A percentile compares a stretch with the other conserved stretches of the same genome.
These are phyloP conservation scores for Dasypus novemcinctus DNA, from an alignment of 2,113 vertebrate species.

Conservation along the genomic window DNA sequence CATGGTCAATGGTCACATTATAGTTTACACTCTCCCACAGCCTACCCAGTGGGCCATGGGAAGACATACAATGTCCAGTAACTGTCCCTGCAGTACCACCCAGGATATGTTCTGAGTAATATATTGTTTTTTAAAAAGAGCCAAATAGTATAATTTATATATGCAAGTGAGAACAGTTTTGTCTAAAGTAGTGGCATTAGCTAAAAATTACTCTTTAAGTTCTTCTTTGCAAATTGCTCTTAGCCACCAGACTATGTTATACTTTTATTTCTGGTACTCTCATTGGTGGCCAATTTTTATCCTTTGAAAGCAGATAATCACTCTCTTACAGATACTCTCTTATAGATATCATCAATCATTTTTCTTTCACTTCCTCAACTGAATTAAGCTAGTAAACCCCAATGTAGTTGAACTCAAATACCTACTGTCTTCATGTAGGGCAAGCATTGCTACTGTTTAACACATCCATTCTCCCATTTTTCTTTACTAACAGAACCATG, in stretches of 20 bases:
- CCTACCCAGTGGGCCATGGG: too few species aligned
- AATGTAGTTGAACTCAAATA: not conserved
- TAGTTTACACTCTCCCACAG: too few species aligned
- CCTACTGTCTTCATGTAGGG: not conserved
- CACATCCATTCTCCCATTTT: rapidly evolving
- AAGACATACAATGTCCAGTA: too few species aligned
- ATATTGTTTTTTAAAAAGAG: not conserved
- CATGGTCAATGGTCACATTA: too few species aligned
- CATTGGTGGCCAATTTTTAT: not conserved
- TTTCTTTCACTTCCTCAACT: not conserved
- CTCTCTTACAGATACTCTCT: not conserved
- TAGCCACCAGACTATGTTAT: not conserved
- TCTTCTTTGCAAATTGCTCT: not conserved
- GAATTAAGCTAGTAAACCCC: not conserved
- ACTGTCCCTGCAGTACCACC: too few species aligned
- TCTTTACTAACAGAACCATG: not conserved
- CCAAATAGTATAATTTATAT: not conserved
- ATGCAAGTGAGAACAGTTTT: not conserved
- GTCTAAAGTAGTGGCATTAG: not conserved
- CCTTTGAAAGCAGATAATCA: not conserved
- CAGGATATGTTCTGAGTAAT: not conserved
- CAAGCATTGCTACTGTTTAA: not conserved
- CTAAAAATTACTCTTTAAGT: slow-evolving; percentile 7
- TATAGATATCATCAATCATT: not conserved
- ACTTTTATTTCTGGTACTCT: not conserved